Evolutionary conservation across 2,888 invertebrate genomes (phyloP).

Genomic region (Nemotelus pantherinus): DNA sequence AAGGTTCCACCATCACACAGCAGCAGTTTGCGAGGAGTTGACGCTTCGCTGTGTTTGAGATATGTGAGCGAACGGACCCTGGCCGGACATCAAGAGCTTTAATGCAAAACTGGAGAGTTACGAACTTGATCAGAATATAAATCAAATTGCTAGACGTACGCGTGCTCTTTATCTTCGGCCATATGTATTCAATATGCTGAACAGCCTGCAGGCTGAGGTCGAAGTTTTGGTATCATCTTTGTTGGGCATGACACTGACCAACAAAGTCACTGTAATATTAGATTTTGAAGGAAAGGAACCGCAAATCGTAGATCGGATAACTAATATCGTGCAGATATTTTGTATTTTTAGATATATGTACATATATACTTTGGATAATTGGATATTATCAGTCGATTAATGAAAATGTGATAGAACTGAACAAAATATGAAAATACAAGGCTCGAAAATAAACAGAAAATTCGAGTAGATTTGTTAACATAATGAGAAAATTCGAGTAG

Average conservation of each 20-base stretch:
- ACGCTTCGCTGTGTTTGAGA: no score
- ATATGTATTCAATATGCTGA: constrained; percentile 23
- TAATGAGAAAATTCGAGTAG: no score
- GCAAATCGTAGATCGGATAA: background rate
- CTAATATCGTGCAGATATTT: background rate
- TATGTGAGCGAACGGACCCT: background rate
- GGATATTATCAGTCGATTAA: no score
- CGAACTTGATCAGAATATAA: constrained; percentile 44
- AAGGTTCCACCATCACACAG: no score
- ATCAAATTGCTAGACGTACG: constrained; percentile 41
- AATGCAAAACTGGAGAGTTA: constrained; percentile 42
- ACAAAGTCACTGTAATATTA: background rate
- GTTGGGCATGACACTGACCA: background rate
- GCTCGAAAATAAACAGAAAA: no score
- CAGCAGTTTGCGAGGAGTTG: no score
- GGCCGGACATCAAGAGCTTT: constrained; percentile 30
- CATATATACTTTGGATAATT: no score
- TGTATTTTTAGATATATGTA: no score
- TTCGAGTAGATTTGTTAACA: no score
- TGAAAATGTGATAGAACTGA: no score
- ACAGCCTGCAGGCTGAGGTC: constrained; percentile 5
- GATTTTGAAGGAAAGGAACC: background rate
- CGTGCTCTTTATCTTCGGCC: constrained; percentile 35
- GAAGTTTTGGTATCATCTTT: constrained; percentile 7
- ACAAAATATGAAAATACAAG: no score